Evolutionary conservation across 1,140 invertebrate species (phyloP).

Genomic region (Cherax quadricarinatus): DNA sequence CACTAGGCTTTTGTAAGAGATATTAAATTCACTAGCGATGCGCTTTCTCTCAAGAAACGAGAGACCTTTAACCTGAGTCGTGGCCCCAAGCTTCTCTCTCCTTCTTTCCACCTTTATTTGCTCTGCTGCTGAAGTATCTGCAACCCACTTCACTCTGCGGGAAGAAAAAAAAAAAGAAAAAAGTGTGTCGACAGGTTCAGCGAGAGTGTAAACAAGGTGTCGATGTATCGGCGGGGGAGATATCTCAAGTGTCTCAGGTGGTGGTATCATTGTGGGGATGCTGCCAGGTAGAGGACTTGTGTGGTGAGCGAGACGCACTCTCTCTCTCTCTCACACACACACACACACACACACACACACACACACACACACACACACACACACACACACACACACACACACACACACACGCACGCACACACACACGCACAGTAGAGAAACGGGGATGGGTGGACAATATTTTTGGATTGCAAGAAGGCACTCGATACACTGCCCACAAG

Average conservation of each 20-base stretch:
- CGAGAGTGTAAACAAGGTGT: slow-evolving; percentile 7
- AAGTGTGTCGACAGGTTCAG: neutral
- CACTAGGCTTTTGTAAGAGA: too few relatives aligned
- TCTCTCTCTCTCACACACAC: neutral
- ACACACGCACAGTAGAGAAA: neutral
- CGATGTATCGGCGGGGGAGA: neutral
- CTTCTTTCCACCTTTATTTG: neutral
- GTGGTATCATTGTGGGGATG: neutral
- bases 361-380: too few relatives aligned
- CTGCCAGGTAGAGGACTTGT: neutral
- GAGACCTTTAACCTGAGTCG: too few relatives aligned
- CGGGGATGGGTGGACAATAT: too few relatives aligned
- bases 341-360: neutral
- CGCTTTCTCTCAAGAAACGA: too few relatives aligned
- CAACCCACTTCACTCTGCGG: neutral
- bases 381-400: too few relatives aligned
- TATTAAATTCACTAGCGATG: too few relatives aligned
- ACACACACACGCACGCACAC: too few relatives aligned
- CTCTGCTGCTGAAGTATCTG: neutral
- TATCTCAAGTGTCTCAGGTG: neutral
- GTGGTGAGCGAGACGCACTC: neutral
- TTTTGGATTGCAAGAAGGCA: too few relatives aligned
- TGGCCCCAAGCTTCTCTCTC: neutral
- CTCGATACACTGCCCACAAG: too few relatives aligned
- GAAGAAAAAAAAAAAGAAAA: neutral